Evolutionary conservation across 2,888 invertebrate species (phyloP).

Genomic region (Drosophila recens): DNA sequence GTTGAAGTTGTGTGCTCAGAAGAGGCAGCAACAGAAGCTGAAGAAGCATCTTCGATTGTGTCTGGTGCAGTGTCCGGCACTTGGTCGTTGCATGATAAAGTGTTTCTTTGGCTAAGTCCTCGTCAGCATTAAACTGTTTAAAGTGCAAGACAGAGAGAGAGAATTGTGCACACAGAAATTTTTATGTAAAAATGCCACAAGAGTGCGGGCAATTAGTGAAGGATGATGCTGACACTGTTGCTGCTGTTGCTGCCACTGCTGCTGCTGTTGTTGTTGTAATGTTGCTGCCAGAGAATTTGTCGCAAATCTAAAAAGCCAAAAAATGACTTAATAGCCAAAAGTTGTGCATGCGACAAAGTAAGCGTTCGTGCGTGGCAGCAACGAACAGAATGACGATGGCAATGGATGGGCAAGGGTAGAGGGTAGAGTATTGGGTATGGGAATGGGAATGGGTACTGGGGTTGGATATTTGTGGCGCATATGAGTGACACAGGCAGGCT

Average conservation of each 20-base stretch:
- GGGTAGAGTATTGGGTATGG: neutral
- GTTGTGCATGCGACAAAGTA: constrained; percentile 82
- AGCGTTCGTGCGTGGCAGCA: constrained; percentile 79
- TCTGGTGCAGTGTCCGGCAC: constrained; percentile 68
- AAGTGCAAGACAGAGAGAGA: constrained; percentile 20
- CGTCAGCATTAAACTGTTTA: constrained; percentile 65
- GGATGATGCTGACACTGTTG: constrained; percentile 31
- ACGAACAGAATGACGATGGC: constrained; percentile 30
- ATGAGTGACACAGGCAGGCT: constrained; percentile 78
- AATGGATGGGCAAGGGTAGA: neutral
- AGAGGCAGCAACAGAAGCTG: constrained; percentile 31
- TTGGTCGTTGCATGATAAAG: constrained; percentile 72
- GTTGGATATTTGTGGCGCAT: constrained; percentile 77
- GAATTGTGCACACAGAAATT: constrained; percentile 15
- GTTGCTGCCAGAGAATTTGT: constrained; percentile 66
- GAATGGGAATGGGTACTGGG: constrained; percentile 12
- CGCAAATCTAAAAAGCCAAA: constrained; percentile 82
- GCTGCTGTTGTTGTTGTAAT: constrained; percentile 21
- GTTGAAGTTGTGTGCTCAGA: constrained; percentile 70
- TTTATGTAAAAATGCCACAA: constrained; percentile 67
- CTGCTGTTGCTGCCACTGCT: constrained; percentile 19
- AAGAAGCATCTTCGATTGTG: constrained; percentile 67
- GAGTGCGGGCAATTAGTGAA: constrained; percentile 74
- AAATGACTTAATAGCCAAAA: constrained; percentile 82
- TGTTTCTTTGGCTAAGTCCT: constrained; percentile 51